phyloP scores from a whole-genome alignment of 2,888 invertebrate genomes.

The Philopedon plagiatum region DNA sequence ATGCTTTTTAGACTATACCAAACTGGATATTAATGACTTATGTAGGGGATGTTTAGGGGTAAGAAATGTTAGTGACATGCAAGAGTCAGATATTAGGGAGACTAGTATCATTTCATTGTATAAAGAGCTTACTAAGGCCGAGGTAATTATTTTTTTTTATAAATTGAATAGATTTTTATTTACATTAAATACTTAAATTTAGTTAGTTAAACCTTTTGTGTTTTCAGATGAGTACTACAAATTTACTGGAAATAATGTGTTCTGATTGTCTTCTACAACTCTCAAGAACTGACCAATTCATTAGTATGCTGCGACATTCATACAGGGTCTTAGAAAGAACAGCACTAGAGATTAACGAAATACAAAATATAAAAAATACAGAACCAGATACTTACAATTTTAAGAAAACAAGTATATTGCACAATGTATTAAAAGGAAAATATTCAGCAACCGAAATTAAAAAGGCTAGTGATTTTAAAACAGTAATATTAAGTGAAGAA shows the following conservation, averaged over 20 bases:
- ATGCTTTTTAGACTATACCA: constrained; percentile 10
- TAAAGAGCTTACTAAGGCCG: constrained; percentile 29
- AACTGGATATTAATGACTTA: constrained; percentile 17
- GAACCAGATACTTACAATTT: background rate
- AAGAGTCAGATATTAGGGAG: constrained; percentile 22
- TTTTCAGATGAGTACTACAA: constrained; percentile 14
- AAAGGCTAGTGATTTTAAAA: background rate
- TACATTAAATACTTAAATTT: background rate
- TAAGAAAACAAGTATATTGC: background rate
- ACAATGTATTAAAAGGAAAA: background rate
- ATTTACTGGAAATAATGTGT: constrained; percentile 29
- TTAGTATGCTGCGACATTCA: constrained; percentile 18
- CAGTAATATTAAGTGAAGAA: background rate
- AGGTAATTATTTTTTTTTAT: constrained; percentile 33
- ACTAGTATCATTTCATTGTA: constrained; percentile 11
- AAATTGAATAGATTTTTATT: background rate
- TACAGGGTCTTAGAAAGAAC: constrained; percentile 17
- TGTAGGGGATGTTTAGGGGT: constrained; percentile 33
- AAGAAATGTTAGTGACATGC: constrained; percentile 23
- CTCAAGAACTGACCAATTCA: constrained; percentile 18
- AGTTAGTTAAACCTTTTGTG: background rate
- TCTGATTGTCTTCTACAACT: constrained; percentile 10
- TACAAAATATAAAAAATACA: background rate
- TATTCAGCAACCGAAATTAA: background rate
- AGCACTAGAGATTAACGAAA: constrained; percentile 4